phyloP scores from a whole-genome alignment of 1,140 invertebrate species.

The Zaprionus africanus region DNA sequence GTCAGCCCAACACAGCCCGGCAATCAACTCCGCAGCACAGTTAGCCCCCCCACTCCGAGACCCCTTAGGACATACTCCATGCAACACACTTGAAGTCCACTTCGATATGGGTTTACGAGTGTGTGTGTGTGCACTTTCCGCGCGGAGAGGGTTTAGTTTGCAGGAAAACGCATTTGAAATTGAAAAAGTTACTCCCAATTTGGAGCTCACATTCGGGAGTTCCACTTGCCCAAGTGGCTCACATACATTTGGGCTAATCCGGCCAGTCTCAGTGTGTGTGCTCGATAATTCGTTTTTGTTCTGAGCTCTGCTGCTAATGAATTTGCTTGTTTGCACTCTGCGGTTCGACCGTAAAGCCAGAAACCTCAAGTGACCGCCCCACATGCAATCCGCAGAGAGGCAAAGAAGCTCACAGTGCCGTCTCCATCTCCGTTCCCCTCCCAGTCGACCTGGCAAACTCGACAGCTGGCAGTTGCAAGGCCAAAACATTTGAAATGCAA shows the following conservation, averaged over 20 bases:
- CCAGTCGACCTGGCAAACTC: not conserved
- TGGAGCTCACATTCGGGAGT: constrained; percentile 37
- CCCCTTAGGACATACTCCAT: not conserved
- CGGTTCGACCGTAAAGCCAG: constrained; percentile 37
- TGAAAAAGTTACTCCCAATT: constrained; percentile 74
- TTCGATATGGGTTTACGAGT: constrained; percentile 50
- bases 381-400: not conserved
- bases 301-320: constrained; percentile 64
- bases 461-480: constrained; percentile 38
- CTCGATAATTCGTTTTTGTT: constrained; percentile 50
- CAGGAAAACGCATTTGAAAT: constrained; percentile 58
- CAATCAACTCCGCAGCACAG: constrained; percentile 2
- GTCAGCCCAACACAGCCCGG: not conserved
- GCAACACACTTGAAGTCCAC: constrained; percentile 23
- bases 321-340: constrained; percentile 66
- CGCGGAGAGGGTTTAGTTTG: not conserved
- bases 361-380: not conserved
- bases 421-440: not conserved
- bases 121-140: constrained; percentile 38
- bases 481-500: constrained; percentile 74
- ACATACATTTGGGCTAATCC: constrained; percentile 49
- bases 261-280: not conserved
- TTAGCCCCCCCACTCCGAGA: not conserved
- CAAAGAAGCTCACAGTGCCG: too few relatives aligned
- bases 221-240: constrained; percentile 6